Percentiles rank a stretch among this genome's conserved stretches.
phyloP scores from a whole-genome alignment of 2,113 vertebrate species.

The Mesembrinibis cayennensis region DNA sequence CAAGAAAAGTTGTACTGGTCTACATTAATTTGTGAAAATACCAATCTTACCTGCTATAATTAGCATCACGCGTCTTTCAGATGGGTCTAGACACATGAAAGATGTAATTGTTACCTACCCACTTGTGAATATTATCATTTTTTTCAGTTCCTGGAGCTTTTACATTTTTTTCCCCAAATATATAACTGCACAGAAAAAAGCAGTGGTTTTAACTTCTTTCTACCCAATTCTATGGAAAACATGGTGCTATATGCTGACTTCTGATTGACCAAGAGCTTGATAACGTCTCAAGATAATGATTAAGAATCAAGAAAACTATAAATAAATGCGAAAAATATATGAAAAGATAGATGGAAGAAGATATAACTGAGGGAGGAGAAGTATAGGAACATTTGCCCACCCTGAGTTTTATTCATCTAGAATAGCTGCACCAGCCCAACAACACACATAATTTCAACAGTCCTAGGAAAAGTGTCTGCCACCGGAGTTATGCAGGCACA shows the following conservation, averaged over 20 bases:
- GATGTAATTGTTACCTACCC: background rate
- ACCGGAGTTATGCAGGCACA: background rate
- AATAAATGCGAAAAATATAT: background rate
- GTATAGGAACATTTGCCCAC: background rate
- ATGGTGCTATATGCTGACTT: background rate
- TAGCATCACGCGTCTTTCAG: background rate
- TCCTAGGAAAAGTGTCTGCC: background rate
- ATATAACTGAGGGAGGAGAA: background rate
- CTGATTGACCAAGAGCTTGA: background rate
- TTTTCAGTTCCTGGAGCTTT: background rate
- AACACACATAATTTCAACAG: background rate
- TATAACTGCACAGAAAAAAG: background rate
- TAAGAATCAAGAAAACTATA: background rate
- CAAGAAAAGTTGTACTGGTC: background rate
- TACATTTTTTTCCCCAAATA: background rate
- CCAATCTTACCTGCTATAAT: background rate
- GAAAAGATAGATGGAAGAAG: background rate
- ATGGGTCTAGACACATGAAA: background rate
- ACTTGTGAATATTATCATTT: background rate
- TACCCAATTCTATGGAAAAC: background rate
- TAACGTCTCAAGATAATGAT: background rate
- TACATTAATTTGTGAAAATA: background rate
- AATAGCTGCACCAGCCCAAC: background rate
- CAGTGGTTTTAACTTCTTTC: background rate
- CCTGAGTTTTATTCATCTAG: background rate